Percentiles rank a stretch among this genome's conserved stretches.
Conservation (phyloP, 2,888 invertebrate genomes). For the Empis livida region DNA sequence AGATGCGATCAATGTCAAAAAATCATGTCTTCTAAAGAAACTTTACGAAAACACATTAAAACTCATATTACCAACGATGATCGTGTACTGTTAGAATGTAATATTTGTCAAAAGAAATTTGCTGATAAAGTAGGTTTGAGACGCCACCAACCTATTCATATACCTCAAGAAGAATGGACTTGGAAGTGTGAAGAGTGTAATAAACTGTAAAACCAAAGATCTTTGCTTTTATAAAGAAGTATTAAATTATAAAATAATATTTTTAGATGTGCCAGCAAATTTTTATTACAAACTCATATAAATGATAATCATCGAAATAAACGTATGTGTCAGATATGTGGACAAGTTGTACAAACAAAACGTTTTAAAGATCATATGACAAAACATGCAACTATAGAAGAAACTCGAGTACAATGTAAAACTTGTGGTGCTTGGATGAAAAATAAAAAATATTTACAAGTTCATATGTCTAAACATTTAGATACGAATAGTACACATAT, state of each 20-base stretch:
- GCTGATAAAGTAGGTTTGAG: constrained; percentile 29
- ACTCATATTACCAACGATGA: background rate
- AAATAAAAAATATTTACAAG: background rate
- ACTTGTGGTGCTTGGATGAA: background rate
- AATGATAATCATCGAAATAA: background rate
- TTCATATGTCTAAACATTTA: background rate
- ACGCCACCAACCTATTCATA: constrained; percentile 29
- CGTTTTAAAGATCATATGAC: background rate
- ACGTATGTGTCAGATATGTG: background rate
- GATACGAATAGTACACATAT: constrained; percentile 1
- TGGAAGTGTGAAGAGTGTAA: constrained; percentile 11
- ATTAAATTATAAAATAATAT: too few species aligned
- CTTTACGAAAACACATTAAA: constrained; percentile 30
- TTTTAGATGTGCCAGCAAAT: background rate
- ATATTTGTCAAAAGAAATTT: constrained; percentile 29
- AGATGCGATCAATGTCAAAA: constrained; percentile 27
- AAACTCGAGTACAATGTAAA: background rate
- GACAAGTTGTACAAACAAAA: background rate
- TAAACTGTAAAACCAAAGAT: constrained; percentile 7
- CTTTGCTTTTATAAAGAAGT: too few species aligned
- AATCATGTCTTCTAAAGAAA: constrained; percentile 29
- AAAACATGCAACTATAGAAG: background rate
- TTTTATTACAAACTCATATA: background rate
- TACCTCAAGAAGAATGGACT: constrained; percentile 17
- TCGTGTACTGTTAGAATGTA: constrained; percentile 20